Conservation (phyloP, 2,797 vertebrate species). For the Nyctibius grandis region DNA sequence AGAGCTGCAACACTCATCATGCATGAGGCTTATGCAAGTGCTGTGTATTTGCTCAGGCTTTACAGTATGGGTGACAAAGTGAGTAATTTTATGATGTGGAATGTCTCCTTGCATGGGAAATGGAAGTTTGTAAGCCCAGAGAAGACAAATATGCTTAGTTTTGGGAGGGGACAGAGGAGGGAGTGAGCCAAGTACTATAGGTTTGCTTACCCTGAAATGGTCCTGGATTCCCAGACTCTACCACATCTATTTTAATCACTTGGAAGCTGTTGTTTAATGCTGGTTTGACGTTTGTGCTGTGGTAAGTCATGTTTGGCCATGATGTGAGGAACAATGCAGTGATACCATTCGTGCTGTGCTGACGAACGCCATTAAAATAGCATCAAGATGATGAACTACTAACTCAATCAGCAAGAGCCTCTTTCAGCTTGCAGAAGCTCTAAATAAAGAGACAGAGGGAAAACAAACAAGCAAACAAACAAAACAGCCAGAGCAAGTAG, state of each 20-base stretch:
- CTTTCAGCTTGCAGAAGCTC: background rate
- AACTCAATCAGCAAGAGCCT: background rate
- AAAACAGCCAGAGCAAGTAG: background rate
- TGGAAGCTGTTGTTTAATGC: background rate
- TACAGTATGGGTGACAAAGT: background rate
- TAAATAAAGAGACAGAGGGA: background rate
- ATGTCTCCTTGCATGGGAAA: background rate
- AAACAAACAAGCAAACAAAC: background rate
- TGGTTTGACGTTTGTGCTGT: background rate
- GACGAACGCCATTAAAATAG: background rate
- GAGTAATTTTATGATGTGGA: background rate
- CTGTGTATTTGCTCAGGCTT: background rate
- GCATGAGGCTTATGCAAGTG: background rate
- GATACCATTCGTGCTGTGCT: background rate
- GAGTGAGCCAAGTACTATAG: background rate
- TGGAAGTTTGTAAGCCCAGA: background rate
- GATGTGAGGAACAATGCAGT: background rate
- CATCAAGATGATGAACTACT: background rate
- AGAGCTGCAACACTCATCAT: background rate
- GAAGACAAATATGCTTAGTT: background rate
- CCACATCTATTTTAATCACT: background rate
- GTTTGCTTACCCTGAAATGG: background rate
- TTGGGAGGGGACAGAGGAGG: background rate
- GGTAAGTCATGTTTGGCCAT: background rate
- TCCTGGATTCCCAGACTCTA: background rate